Percentiles rank a stretch among this genome's conserved stretches.
Evolutionary conservation across 2,888 invertebrate genomes (phyloP).

Genomic region (Leucoptera coffeella): DNA sequence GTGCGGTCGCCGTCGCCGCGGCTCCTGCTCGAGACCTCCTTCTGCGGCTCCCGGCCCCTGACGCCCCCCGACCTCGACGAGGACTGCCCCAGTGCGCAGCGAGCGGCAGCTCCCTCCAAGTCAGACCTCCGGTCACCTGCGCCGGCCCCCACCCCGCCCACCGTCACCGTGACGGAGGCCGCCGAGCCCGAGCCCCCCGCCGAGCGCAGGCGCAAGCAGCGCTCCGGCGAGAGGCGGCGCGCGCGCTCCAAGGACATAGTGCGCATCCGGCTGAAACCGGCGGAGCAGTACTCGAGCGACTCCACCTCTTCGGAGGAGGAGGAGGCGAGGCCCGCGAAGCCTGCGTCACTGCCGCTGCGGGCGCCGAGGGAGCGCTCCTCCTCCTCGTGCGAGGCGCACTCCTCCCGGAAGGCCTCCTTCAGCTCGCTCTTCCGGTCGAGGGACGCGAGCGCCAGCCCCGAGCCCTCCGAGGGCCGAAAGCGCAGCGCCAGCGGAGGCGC

Average conservation of each 20-base stretch:
- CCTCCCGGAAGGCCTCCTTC: constrained; percentile 75
- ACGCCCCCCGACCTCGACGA: constrained; percentile 38
- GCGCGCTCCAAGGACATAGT: constrained; percentile 37
- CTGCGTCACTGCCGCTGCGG: constrained; percentile 51
- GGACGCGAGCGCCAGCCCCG: constrained; percentile 58
- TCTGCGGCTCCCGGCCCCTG: constrained; percentile 78
- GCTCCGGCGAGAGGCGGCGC: constrained; percentile 18
- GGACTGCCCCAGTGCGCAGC: not conserved
- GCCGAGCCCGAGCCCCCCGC: constrained; percentile 11
- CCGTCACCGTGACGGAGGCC: constrained; percentile 9
- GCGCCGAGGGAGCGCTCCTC: constrained; percentile 39
- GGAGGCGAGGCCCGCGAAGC: constrained; percentile 36
- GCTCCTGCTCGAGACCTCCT: constrained; percentile 84
- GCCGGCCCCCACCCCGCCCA: constrained; percentile 4
- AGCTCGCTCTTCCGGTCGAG: constrained; percentile 73
- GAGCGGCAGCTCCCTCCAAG: not conserved
- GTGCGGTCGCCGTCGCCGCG: constrained; percentile 79
- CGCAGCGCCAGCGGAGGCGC: constrained; percentile 23
- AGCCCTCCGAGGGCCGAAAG: constrained; percentile 50
- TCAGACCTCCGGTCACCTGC: not conserved
- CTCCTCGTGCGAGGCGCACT: constrained; percentile 58
- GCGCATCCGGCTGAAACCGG: constrained; percentile 67
- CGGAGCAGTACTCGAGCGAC: constrained; percentile 60
- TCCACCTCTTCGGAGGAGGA: constrained; percentile 25
- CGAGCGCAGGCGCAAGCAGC: constrained; percentile 16